phyloP scores from a whole-genome alignment of 2,797 vertebrate species.

The Argya squamiceps region DNA sequence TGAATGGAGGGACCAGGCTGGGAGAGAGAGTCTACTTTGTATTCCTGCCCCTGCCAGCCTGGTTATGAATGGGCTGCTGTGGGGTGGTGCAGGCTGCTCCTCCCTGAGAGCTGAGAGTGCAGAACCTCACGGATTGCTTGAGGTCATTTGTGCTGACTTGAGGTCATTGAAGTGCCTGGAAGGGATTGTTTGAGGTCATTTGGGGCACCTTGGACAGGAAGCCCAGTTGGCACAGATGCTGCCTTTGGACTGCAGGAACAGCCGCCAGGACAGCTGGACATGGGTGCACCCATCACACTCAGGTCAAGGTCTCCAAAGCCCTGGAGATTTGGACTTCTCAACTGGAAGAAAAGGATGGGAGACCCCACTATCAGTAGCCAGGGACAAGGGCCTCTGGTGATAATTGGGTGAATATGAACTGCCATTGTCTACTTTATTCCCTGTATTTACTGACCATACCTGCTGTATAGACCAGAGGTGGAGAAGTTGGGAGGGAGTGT shows the following conservation, averaged over 20 bases:
- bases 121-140: background rate
- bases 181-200: background rate
- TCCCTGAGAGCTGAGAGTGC: background rate
- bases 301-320: background rate
- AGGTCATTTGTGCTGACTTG: too few relatives aligned
- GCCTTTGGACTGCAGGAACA: background rate
- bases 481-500: background rate
- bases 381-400: background rate
- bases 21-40: fast-evolving
- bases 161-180: too few relatives aligned
- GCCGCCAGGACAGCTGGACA: background rate
- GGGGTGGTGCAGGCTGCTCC: background rate
- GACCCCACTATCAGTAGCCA: background rate
- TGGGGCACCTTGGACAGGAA: background rate
- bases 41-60: background rate
- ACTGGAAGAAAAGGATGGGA: background rate
- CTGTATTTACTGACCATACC: background rate
- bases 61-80: fast-evolving
- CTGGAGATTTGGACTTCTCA: background rate
- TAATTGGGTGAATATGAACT: background rate
- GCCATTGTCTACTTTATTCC: background rate
- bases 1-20: background rate
- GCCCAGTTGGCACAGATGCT: background rate
- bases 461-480: background rate
- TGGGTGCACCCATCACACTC: background rate